Percentiles rank a stretch among this genome's conserved stretches.
phyloP scores from a whole-genome alignment of 2,797 vertebrate genomes.

The Gymnoscopelus microlampas region DNA sequence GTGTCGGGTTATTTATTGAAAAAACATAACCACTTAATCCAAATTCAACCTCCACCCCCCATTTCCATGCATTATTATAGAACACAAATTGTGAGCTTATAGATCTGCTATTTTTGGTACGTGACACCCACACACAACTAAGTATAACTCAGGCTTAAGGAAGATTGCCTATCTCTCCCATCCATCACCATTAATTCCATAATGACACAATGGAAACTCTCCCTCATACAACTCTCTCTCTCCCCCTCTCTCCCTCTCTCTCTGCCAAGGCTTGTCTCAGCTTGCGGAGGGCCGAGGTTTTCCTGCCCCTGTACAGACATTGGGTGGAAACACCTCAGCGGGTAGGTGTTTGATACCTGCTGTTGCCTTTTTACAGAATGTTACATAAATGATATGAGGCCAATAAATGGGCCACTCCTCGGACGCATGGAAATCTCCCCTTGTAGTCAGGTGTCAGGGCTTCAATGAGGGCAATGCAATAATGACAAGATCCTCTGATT shows the following conservation, averaged over 20 bases:
- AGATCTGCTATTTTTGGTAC: too few relatives aligned
- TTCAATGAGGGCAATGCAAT: constrained; percentile 16
- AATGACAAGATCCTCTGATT: background rate
- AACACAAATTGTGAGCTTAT: too few relatives aligned
- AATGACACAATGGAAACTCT: constrained; percentile 76
- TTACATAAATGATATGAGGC: constrained; percentile 28
- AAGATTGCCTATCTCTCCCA: constrained; percentile 39
- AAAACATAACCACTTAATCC: too few relatives aligned
- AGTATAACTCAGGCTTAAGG: constrained; percentile 4
- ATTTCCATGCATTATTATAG: too few relatives aligned
- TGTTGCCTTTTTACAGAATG: constrained; percentile 57
- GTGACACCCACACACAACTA: too few relatives aligned
- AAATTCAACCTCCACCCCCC: too few relatives aligned
- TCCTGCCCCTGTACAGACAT: constrained; percentile 27
- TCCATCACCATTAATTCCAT: constrained; percentile 70
- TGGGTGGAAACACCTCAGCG: constrained; percentile 45
- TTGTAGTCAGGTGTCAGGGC: constrained; percentile 26
- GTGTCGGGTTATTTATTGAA: too few relatives aligned
- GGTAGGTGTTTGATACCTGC: constrained; percentile 65
- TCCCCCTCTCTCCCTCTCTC: constrained; percentile 25
- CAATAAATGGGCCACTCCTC: constrained; percentile 44
- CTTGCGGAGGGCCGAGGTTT: constrained; percentile 54
- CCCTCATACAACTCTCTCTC: constrained; percentile 19
- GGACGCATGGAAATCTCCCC: constrained; percentile 49
- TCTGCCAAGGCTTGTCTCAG: constrained; percentile 63